phyloP scores from a whole-genome alignment of 64 coral and sea anemone species.

The Montipora efflorescens region DNA sequence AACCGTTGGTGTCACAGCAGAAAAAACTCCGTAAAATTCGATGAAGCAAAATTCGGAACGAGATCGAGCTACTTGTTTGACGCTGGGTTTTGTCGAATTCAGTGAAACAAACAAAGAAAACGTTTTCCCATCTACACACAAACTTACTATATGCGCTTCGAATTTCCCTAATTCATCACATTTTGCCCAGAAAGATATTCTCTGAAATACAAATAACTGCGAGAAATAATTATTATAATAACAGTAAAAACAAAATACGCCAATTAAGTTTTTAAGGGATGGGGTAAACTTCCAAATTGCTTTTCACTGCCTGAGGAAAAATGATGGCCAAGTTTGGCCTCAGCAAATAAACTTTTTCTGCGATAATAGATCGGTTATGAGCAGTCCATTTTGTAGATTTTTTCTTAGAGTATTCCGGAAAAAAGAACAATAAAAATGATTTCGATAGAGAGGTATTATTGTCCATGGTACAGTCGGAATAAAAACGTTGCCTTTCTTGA shows the following conservation, averaged over 20 bases:
- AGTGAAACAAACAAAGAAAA: neutral
- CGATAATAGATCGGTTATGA: neutral
- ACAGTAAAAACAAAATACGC: conserved; percentile 43
- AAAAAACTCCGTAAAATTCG: neutral
- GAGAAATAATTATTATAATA: conserved; percentile 51
- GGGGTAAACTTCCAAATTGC: conserved; percentile 46
- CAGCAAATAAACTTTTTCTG: neutral
- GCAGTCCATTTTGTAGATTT: neutral
- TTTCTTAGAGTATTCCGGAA: neutral
- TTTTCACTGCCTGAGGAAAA: conserved; percentile 26
- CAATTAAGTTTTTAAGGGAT: conserved; percentile 54
- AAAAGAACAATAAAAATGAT: neutral
- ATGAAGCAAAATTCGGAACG: neutral
- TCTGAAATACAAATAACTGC: conserved; percentile 1
- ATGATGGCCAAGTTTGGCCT: no score
- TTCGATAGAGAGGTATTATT: neutral
- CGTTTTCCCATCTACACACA: neutral
- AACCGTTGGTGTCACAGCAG: neutral
- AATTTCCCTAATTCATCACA: neutral
- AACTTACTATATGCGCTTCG: neutral
- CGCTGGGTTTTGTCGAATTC: no score
- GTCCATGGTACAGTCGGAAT: neutral
- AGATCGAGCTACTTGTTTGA: no score
- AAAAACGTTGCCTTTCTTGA: neutral
- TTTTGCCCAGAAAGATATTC: neutral